Evolutionary conservation across 2,797 vertebrate genomes (phyloP), one percentile per base, ranked within the genome.

Genomic region (Epinephelus coioides): DNA sequence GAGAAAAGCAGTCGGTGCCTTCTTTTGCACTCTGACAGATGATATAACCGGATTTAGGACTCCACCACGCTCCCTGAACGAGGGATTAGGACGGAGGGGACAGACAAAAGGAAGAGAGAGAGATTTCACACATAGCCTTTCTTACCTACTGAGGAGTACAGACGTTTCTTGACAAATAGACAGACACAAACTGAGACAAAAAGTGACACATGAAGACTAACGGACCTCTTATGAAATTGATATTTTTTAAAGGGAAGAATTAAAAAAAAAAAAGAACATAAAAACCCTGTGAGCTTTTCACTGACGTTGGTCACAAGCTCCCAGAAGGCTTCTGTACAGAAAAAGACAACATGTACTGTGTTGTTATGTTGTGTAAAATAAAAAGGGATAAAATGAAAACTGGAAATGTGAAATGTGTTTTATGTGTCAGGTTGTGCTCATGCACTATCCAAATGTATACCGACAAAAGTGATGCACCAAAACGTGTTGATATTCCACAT

Each of bases 351-450:
- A 97, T 96, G 93, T 91, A 93, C 94, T 94, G 95, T 97, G 96
- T 97, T 97, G 95, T 96, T 97, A 95, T 95, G 95, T 97, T 97
- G 96, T 97, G 96, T 97, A 96, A 96, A 97, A 97, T 96, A 94
- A 94, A 94, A 92, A 85, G 76, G 95, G 96, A 93, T 96, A 96
- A 95, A 94, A 95, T 86, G 92, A 93, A 94, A 90, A 88, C 86
- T 83, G 78, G 80, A 91, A 91, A 85, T 79, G 68, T 73, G 84
- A 86, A 69, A 87, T 92, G 90, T 93, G 56, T 73, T 83, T 82
- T 40, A 43, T 83, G 51, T 44, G 34, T 1, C 34, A 34, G 34
- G 7, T 34, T 34, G 34, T 34, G 34, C 34, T 34, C 34, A 34
- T 34, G 34, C 34, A 34, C 34, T 34, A 7, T 34, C 34, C 34